Evolutionary conservation across 1,140 invertebrate genomes (phyloP).

Genomic region (Eulimnadia texana): DNA sequence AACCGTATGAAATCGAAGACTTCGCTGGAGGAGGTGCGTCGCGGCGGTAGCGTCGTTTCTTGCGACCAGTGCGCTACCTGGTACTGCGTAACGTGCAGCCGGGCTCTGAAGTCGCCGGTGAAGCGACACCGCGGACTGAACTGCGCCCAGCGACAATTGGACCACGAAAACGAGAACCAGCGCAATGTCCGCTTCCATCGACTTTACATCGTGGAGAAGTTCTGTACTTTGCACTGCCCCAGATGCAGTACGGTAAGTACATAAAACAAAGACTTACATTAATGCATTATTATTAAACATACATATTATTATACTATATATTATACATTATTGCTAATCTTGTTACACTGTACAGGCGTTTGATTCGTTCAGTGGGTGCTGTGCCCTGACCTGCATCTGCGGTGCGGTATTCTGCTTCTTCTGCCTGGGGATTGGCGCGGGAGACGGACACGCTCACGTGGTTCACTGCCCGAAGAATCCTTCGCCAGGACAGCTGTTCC

Average conservation of each 20-base stretch:
- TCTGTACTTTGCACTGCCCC: not conserved
- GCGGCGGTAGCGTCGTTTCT: not conserved
- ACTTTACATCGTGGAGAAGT: slow-evolving; percentile 8
- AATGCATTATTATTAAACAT: too few relatives aligned
- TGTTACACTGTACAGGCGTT: too few relatives aligned
- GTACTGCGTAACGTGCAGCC: not conserved
- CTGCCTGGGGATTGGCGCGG: not conserved
- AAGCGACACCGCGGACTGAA: not conserved
- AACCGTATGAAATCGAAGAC: not conserved
- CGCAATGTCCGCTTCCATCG: not conserved
- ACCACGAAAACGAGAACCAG: not conserved
- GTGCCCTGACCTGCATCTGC: not conserved
- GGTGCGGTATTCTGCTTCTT: slow-evolving; percentile 6
- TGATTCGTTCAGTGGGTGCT: not conserved
- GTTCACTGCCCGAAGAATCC: not conserved
- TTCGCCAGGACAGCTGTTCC: slow-evolving; percentile 12
- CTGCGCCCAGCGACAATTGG: not conserved
- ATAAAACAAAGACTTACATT: too few relatives aligned
- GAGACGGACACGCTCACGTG: slow-evolving; percentile 3
- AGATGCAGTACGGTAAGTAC: not conserved
- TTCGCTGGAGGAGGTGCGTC: not conserved
- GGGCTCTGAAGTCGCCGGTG: not conserved
- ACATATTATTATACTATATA: too few relatives aligned
- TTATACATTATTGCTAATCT: too few relatives aligned
- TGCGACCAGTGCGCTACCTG: slow-evolving; percentile 2